These are phyloP conservation scores for Odocoileus hemionus DNA, from an alignment of 2,113 vertebrate species.

Conservation along the genomic window DNA sequence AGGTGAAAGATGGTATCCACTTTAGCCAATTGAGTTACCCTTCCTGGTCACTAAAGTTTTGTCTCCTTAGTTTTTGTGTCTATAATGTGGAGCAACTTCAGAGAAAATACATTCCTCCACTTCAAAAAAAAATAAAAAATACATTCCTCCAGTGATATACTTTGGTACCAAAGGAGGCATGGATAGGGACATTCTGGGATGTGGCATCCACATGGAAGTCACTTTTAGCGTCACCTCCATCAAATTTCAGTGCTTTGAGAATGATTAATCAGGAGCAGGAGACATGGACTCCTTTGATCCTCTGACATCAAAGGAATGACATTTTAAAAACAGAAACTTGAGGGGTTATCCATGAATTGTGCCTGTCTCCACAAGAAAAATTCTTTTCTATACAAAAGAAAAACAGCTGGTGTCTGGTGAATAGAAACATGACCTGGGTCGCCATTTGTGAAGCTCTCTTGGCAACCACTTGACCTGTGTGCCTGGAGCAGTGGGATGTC, in stretches of 20 bases:
- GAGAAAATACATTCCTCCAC: background rate
- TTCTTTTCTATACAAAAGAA: background rate
- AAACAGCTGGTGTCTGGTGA: background rate
- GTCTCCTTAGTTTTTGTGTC: background rate
- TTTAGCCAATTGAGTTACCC: background rate
- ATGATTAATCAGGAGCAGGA: background rate
- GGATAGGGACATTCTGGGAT: background rate
- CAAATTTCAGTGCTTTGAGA: background rate
- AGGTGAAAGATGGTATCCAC: background rate
- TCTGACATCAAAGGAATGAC: background rate
- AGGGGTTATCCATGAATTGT: background rate
- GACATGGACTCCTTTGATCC: background rate
- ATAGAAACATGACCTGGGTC: background rate
- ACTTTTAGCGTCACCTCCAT: rapidly evolving
- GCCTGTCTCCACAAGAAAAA: background rate
- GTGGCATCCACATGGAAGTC: background rate
- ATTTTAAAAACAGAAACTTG: background rate
- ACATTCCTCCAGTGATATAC: background rate
- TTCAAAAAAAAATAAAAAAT: background rate
- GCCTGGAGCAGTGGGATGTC: background rate
- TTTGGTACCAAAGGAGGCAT: background rate
- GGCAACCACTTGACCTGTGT: background rate
- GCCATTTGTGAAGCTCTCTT: background rate
- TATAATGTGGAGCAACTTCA: background rate
- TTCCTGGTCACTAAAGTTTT: background rate